phyloP scores from a whole-genome alignment of 2,797 vertebrate species.

The Gymnothorax javanicus region DNA sequence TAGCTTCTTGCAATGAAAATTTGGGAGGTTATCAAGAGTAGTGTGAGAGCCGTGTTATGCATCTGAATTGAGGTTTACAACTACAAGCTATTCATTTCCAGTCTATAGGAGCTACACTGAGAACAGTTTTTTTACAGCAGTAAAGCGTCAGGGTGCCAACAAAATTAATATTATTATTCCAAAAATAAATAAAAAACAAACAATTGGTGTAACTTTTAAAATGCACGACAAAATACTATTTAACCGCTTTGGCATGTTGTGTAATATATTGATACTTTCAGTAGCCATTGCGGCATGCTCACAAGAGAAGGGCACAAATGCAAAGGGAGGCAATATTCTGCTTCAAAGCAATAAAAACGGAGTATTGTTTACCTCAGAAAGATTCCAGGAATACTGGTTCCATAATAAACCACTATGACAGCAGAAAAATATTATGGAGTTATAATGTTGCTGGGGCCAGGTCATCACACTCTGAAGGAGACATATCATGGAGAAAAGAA shows the following conservation, averaged over 20 bases:
- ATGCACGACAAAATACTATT: not conserved
- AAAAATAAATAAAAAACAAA: not conserved
- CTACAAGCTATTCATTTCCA: not conserved
- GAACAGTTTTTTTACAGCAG: not conserved
- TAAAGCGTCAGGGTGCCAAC: not conserved
- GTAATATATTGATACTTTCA: not conserved
- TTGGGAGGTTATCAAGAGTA: not conserved
- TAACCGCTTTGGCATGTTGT: not conserved
- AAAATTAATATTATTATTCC: not conserved
- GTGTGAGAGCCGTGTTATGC: not conserved
- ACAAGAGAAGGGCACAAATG: no score
- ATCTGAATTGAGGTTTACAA: not conserved
- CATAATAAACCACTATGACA: not conserved
- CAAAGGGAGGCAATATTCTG: no score
- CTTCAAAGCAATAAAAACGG: no score
- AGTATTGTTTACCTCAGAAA: not conserved
- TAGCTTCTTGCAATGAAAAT: conserved; percentile 19
- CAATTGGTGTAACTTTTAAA: not conserved
- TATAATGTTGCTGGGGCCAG: not conserved
- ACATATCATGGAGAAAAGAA: not conserved
- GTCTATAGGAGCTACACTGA: not conserved
- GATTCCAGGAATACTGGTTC: not conserved
- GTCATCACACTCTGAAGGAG: not conserved
- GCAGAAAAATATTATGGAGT: not conserved
- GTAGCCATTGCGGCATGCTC: no score